Conservation (phyloP, 2,797 vertebrate genomes). For the Gallirallus australis region DNA sequence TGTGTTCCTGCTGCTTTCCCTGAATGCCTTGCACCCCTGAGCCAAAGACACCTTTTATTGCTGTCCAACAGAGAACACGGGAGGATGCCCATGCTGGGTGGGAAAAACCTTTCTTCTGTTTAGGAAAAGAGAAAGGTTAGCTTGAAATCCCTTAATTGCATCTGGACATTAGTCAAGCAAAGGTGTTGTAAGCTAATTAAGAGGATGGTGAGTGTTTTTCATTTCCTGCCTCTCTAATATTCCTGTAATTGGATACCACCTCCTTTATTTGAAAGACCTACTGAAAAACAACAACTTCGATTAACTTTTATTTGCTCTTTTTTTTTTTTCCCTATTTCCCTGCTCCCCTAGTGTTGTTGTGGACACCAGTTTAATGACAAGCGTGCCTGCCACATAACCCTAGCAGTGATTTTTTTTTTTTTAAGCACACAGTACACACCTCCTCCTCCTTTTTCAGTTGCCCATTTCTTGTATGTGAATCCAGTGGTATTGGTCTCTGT, state of each 20-base stretch:
- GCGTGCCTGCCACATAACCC: neutral
- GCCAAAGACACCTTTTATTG: neutral
- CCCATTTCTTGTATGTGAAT: neutral
- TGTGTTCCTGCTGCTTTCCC: neutral
- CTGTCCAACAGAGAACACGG: accelerated
- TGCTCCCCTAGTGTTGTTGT: neutral
- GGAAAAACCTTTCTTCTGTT: neutral
- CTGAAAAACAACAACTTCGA: neutral
- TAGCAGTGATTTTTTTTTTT: neutral
- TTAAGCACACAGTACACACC: neutral
- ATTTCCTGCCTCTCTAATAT: neutral
- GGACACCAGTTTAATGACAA: neutral
- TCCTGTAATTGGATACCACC: neutral
- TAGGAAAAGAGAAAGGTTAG: neutral
- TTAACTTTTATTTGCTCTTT: neutral
- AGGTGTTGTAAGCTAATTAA: slow-evolving; percentile 13
- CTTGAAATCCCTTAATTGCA: neutral
- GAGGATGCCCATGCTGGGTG: neutral
- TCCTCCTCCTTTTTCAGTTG: neutral
- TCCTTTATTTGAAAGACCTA: neutral
- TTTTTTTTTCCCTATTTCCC: neutral
- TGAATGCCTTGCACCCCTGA: neutral
- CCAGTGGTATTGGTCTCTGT: neutral
- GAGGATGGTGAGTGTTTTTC: neutral
- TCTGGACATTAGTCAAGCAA: neutral